Base-by-base conservation (phyloP, 2,888 invertebrate species). In the Mimachlamys varia region DNA sequence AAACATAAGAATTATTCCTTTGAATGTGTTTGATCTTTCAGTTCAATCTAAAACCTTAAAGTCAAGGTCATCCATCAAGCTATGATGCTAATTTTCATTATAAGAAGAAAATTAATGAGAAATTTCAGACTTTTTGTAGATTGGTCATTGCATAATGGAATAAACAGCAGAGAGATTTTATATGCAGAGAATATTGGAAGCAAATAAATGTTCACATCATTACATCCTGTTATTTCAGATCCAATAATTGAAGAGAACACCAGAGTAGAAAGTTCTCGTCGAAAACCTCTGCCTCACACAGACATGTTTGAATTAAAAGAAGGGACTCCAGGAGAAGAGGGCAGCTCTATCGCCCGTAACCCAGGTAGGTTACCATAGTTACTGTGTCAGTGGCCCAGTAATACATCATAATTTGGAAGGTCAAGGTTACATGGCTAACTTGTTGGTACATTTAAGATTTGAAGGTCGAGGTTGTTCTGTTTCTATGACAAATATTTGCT, bases 261-360 rank as follows among this genome's bases (percentile, higher is more conserved):
- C 7, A 88, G 50, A 50, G 37, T 55, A 38, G 88, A 88, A 44
- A 53, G 88, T 17, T 44, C 53, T 17, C 50, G 55, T 12, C 12
- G 76, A 15, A 76, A 76, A 15, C 88, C 50, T 55, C 22, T 33
- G 17, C 88, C 37, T 27, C 37, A 49, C 22, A 33, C 37, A 19
- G 33, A 38, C n/a, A 62, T 76, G 27, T 58, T 38, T 49, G 87
- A 89, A 33, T 53, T 90, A 49, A 90, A 88, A 27, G 94, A 94
- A 76, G 94, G 93, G 0, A 89, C 88, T 15, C 94, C 94, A 4
- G 94, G 94, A 5, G 94, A 92, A 88, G 91, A 91, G 89, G 94
- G 94, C 27, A 93, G 94, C 87, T 92, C 93, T n/a, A 92, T 91
- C 15, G 92, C 93, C 13, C 90, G 93, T 58, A 90, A 92, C 13